Evolutionary conservation across 2,797 vertebrate genomes (phyloP).

Genomic region (Telmatherina bonti): DNA sequence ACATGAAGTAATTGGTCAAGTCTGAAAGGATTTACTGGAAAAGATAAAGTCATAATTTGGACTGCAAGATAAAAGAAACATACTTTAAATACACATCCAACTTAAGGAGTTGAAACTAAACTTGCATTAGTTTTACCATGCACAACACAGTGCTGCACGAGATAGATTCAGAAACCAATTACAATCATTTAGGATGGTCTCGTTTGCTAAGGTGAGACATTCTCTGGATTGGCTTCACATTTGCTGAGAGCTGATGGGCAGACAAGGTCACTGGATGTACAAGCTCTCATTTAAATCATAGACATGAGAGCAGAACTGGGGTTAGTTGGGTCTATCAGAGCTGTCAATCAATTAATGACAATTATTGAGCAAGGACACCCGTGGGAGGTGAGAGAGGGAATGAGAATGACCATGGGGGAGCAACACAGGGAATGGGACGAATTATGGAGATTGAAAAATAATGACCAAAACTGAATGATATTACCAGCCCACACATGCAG

Average conservation of each 20-base stretch:
- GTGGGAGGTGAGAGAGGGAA: constrained; percentile 86
- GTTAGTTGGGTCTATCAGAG: constrained; percentile 97
- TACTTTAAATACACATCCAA: constrained; percentile 12
- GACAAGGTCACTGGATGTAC: constrained; percentile 98
- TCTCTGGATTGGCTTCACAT: constrained; percentile 78
- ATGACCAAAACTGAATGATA: constrained; percentile 82
- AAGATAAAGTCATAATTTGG: background rate
- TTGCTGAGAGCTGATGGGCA: constrained; percentile 93
- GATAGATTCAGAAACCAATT: constrained; percentile 64
- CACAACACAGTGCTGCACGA: constrained; percentile 32
- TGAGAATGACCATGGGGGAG: constrained; percentile 91
- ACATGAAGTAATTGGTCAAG: constrained; percentile 10
- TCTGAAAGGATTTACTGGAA: constrained; percentile 15
- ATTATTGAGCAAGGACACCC: constrained; percentile 97
- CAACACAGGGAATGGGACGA: constrained; percentile 87
- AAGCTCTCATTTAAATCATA: constrained; percentile 99
- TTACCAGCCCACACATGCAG: constrained; percentile 81
- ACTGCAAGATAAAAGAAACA: constrained; percentile 4
- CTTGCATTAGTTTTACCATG: constrained; percentile 40
- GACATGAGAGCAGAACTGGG: constrained; percentile 93
- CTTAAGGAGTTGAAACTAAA: constrained; percentile 43
- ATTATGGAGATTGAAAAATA: constrained; percentile 88
- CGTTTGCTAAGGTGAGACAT: constrained; percentile 74
- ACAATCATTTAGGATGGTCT: constrained; percentile 75
- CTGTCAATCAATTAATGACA: constrained; percentile 99